phyloP scores from a whole-genome alignment of 2,797 vertebrate species.

The Lithobates pipiens region DNA sequence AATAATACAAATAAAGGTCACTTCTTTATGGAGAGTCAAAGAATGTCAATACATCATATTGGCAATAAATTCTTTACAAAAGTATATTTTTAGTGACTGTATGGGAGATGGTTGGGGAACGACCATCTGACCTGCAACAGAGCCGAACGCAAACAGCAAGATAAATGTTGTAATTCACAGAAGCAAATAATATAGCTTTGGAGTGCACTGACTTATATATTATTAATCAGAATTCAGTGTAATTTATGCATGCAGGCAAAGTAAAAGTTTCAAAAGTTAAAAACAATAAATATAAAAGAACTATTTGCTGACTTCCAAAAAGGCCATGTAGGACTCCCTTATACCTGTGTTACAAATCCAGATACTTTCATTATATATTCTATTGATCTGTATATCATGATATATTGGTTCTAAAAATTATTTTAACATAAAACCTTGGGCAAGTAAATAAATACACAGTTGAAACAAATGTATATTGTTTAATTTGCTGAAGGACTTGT shows the following conservation, averaged over 20 bases:
- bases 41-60: slow-evolving; percentile 56
- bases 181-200: background rate
- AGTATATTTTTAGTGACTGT: slow-evolving; percentile 45
- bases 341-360: too few relatives aligned
- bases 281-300: too few relatives aligned
- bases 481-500: too few relatives aligned
- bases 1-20: slow-evolving; percentile 33
- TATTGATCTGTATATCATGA: too few relatives aligned
- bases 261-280: too few relatives aligned
- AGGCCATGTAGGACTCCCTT: too few relatives aligned
- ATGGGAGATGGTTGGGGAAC: slow-evolving; percentile 1
- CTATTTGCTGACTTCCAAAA: too few relatives aligned
- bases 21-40: slow-evolving; percentile 26
- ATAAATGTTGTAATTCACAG: background rate
- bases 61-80: slow-evolving; percentile 30
- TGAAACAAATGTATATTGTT: too few relatives aligned
- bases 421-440: too few relatives aligned
- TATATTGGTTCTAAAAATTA: too few relatives aligned
- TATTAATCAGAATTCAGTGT: background rate
- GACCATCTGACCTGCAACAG: slow-evolving; percentile 9
- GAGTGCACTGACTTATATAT: background rate
- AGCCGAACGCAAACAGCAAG: background rate
- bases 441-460: too few relatives aligned
- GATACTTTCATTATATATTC: too few relatives aligned
- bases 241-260: background rate